A percentile compares a stretch with the other conserved stretches of the same genome.
These are phyloP conservation scores for Hylia prasina DNA, from an alignment of 2,113 vertebrate genomes.

Conservation along the genomic window DNA sequence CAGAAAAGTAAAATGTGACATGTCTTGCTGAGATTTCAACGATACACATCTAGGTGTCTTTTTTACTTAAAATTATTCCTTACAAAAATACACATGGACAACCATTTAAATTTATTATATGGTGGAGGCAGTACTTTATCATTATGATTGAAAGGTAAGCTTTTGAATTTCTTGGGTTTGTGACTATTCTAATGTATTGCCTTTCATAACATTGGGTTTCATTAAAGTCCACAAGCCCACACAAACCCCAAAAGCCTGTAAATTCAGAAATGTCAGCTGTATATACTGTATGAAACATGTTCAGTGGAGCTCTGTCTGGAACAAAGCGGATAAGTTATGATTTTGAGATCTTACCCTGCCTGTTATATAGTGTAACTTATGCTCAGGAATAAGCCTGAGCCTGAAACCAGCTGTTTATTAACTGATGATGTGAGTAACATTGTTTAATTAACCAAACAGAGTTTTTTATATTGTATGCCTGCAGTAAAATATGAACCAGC, in stretches of 20 bases:
- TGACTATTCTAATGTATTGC: not conserved
- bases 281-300: not conserved
- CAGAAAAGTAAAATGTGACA: not conserved
- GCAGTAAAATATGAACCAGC: not conserved
- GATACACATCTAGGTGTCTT: not conserved
- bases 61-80: not conserved
- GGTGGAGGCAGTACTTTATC: not conserved
- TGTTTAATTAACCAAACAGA: not conserved
- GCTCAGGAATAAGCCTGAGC: not conserved
- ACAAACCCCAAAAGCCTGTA: not conserved
- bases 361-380: not conserved
- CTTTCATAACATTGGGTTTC: not conserved
- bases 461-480: not conserved
- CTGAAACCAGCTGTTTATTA: not conserved
- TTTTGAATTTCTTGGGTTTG: not conserved
- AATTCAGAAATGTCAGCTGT: not conserved
- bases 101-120: not conserved
- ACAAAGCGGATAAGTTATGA: rapidly evolving
- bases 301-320: not conserved
- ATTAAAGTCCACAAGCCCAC: not conserved
- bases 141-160: not conserved
- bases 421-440: not conserved
- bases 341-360: not conserved
- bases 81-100: not conserved
- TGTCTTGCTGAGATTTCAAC: not conserved